Base-by-base conservation (phyloP, 2,797 vertebrate genomes). In the Poeciliopsis infans region DNA sequence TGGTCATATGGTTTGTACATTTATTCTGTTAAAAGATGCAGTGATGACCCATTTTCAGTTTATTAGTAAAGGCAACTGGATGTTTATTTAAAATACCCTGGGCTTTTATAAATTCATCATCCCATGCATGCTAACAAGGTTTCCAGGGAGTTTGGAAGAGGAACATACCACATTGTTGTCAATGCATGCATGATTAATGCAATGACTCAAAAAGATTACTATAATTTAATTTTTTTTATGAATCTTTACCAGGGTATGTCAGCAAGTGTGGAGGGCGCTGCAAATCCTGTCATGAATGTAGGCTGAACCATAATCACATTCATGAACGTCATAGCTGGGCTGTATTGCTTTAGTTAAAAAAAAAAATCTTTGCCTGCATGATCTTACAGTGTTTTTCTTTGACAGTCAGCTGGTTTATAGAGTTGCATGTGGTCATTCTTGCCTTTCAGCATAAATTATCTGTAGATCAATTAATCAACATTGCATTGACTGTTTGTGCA, bases 251-350 rank as follows among this genome's bases (percentile, higher is more conserved):
- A 36, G 61, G 61, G 15, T 64, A 33, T 41, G 59, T 33, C 31
- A 64, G 11, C 49, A 23, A 23, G 64, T 68, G 36, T 43, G 20
- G 8, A 41, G 39, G 64, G 39, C 11, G 5, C 64, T 68, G 64
- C 41, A 43, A 68, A 68, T 68, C 25, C 70, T 85, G 76, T 83
- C 66, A 70, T 87, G 88, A 94, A 93, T 93, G 91, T 93, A 89
- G 69, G 90, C 79, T 47, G 75, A 85, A 87, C 89, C 89, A 87
- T 86, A 82, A 84, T 61, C 28, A 79, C 89, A 84, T 89, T 90
- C 85, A 87, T 89, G 87, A 92, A 91, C 93, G 89, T 91, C 79
- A 43, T 55, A 61, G 51, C 75, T 28, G 75, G 59, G 73, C 46
- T 79, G 79, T 90, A 74, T 89, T 87, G 87, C 79, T 87, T 90